A percentile compares a stretch with the other conserved stretches of the same genome.
These are phyloP conservation scores for Spisula solida DNA, from an alignment of 2,888 invertebrate genomes.

Conservation along the genomic window DNA sequence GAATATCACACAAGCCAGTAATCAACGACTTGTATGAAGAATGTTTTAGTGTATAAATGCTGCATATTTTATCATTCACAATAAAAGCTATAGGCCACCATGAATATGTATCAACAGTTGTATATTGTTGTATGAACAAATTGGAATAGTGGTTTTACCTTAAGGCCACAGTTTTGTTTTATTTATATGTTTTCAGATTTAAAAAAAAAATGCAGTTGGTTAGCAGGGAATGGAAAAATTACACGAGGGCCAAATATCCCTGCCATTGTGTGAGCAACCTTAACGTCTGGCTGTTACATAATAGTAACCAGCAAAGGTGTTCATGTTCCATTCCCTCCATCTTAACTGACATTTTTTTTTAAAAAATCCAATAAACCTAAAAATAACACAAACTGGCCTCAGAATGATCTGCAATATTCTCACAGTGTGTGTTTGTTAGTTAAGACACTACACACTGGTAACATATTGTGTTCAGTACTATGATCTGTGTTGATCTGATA, in stretches of 20 bases:
- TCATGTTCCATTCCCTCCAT: too few relatives aligned
- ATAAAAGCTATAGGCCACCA: not conserved
- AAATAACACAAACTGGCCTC: too few relatives aligned
- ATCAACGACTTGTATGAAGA: not conserved
- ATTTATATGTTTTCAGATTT: too few relatives aligned
- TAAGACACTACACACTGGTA: constrained; percentile 25
- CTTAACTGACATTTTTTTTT: too few relatives aligned
- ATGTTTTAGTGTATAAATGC: not conserved
- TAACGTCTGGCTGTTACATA: too few relatives aligned
- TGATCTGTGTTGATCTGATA: constrained; percentile 29
- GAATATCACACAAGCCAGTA: not conserved
- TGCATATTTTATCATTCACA: not conserved
- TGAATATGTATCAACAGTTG: not conserved
- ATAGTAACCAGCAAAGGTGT: too few relatives aligned
- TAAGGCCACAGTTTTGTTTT: not conserved
- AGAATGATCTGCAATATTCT: not conserved
- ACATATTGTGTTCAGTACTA: constrained; percentile 34
- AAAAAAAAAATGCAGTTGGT: too few relatives aligned
- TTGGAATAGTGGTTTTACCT: not conserved
- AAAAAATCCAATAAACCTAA: too few relatives aligned
- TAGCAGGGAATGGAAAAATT: too few relatives aligned
- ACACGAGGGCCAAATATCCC: too few relatives aligned
- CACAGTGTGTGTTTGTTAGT: not conserved
- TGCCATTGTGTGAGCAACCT: too few relatives aligned
- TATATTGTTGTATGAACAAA: not conserved